Evolutionary conservation across 2,113 vertebrate genomes (phyloP).

Genomic region (Labrus mixtus): DNA sequence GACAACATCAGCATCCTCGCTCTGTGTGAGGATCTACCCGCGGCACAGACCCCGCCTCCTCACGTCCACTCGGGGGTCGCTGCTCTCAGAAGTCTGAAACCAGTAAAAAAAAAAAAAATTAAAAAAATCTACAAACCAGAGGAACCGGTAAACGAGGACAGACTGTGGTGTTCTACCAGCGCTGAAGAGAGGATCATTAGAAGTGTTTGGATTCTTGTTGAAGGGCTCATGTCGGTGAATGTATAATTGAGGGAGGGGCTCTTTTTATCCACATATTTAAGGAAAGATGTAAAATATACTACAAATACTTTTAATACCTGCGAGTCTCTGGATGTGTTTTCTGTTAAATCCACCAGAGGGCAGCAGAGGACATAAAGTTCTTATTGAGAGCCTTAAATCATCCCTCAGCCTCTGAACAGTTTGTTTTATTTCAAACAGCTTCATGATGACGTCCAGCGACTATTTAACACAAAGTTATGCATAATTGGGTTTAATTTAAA

Average conservation of each 20-base stretch:
- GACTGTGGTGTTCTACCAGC: neutral
- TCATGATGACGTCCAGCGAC: too few species aligned
- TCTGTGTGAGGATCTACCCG: neutral
- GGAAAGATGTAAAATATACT: constrained; percentile 46
- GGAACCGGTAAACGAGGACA: neutral
- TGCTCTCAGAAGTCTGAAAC: neutral
- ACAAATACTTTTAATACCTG: constrained; percentile 14
- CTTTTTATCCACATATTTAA: constrained; percentile 73
- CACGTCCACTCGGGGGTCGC: constrained; percentile 30
- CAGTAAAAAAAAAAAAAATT: neutral
- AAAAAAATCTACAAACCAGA: neutral
- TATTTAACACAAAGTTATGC: neutral
- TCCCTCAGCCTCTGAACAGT: neutral
- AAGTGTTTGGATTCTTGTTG: neutral
- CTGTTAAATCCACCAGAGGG: neutral
- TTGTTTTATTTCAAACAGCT: too few species aligned
- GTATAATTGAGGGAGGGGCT: constrained; percentile 3
- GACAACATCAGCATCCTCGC: neutral
- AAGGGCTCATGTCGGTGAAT: constrained; percentile 20
- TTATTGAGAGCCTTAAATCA: neutral
- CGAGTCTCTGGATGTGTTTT: neutral
- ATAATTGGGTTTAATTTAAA: too few species aligned
- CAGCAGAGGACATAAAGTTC: neutral
- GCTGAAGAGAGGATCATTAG: neutral
- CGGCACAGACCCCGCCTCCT: neutral